Evolutionary conservation across 2,797 vertebrate species (phyloP), one percentile per base, ranked within the genome.

Genomic region (Diceros bicornis): DNA sequence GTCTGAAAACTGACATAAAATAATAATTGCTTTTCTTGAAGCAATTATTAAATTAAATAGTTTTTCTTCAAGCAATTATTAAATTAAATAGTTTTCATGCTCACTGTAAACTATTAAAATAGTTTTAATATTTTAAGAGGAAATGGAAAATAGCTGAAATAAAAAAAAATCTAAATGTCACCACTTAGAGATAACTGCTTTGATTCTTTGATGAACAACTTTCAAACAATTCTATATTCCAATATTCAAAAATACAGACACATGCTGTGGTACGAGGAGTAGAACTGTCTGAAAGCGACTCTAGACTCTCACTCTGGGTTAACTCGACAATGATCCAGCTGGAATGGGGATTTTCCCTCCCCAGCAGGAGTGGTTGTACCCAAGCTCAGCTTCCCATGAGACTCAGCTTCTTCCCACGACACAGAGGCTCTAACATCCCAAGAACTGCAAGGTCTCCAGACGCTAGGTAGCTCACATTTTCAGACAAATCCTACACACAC

Each of bases 1-100:
- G 92, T 34, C 29, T 93, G 32, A 59, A 96, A 85, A 72, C 1
- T 66, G 78, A 92, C 34, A 75, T 29, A 81, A 71, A 77, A 77
- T 47, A 90, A 75, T 55, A 75, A 92, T 34, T 81, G 6, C 32
- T 81, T 96, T 50, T 86, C 88, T 89, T 69, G 6, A 92, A 97
- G 85, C n/a, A n/a, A n/a, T n/a, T n/a, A n/a, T n/a, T n/a, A n/a
- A n/a, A n/a, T n/a, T n/a, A n/a, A n/a, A n/a, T n/a, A n/a, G n/a
- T n/a, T n/a, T n/a, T n/a, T n/a, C n/a, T n/a, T n/a, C n/a, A n/a
- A n/a, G n/a, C n/a, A n/a, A n/a, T n/a, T n/a, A n/a, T n/a, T n/a
- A n/a, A n/a, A n/a, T n/a, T n/a, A n/a, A n/a, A n/a, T n/a, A n/a
- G n/a, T n/a, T n/a, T n/a, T 79, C 23, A 62, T 74, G 57, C 14